Conservation (phyloP, 2,888 invertebrate species). For the Caenorhabditis afra region DNA sequence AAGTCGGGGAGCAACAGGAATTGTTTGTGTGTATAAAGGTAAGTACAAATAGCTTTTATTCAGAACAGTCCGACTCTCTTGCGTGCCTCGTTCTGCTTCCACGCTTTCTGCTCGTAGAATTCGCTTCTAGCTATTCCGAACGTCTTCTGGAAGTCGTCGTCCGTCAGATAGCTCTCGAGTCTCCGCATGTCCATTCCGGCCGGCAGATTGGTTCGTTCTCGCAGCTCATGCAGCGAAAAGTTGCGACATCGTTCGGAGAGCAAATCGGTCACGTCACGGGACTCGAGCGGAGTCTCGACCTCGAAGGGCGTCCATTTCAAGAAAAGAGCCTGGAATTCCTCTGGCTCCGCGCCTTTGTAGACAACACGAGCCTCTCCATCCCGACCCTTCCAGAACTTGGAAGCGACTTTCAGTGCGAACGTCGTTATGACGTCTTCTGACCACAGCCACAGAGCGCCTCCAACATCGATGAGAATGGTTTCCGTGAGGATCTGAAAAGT, state of each 20-base stretch:
- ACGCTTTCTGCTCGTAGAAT: constrained; percentile 69
- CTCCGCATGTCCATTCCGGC: constrained; percentile 70
- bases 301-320: constrained; percentile 66
- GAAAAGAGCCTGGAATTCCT: constrained; percentile 73
- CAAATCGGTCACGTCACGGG: constrained; percentile 47
- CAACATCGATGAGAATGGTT: constrained; percentile 71
- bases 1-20: not conserved
- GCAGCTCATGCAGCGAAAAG: constrained; percentile 64
- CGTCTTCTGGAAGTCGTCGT: constrained; percentile 66
- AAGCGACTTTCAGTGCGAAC: constrained; percentile 69
- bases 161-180: constrained; percentile 71
- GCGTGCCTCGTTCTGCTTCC: constrained; percentile 73
- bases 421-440: constrained; percentile 63
- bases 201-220: constrained; percentile 65
- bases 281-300: constrained; percentile 37
- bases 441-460: constrained; percentile 75
- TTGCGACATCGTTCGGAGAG: constrained; percentile 67
- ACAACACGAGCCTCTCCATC: constrained; percentile 64
- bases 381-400: constrained; percentile 61
- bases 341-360: constrained; percentile 69
- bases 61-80: constrained; percentile 51
- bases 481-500: constrained; percentile 64
- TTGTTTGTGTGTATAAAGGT: not conserved
- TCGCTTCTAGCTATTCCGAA: constrained; percentile 65
- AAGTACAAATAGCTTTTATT: constrained; percentile 17